Conservation (phyloP, 2,888 invertebrate species). For the Ophion slaviceki region DNA sequence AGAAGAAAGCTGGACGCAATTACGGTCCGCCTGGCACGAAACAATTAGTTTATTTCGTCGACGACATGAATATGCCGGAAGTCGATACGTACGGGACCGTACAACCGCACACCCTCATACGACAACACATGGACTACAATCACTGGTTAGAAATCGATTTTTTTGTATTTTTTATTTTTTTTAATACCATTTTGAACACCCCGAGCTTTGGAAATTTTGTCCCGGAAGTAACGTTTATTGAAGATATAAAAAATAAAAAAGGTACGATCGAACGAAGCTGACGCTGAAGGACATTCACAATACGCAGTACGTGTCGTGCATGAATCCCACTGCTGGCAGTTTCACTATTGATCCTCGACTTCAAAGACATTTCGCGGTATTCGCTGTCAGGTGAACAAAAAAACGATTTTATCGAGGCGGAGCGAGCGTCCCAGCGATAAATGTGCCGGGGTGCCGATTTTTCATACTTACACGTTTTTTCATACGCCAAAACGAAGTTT, state of each 20-base stretch:
- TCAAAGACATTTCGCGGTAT: slow-evolving; percentile 94
- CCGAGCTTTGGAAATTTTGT: neutral
- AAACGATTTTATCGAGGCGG: neutral
- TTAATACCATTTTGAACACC: neutral
- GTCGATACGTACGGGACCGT: slow-evolving; percentile 97
- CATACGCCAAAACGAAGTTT: no score
- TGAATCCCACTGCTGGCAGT: slow-evolving; percentile 98
- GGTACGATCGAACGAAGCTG: slow-evolving; percentile 94
- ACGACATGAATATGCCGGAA: slow-evolving; percentile 99
- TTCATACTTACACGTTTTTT: neutral
- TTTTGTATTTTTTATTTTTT: neutral
- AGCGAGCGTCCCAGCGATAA: neutral
- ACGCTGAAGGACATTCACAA: slow-evolving; percentile 95
- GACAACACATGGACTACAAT: slow-evolving; percentile 96
- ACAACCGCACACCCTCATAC: slow-evolving; percentile 96
- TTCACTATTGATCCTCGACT: slow-evolving; percentile 96
- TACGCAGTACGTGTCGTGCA: slow-evolving; percentile 96
- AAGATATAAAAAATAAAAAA: slow-evolving; percentile 69
- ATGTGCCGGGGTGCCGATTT: neutral
- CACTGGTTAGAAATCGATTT: slow-evolving; percentile 88
- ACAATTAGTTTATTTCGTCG: slow-evolving; percentile 96
- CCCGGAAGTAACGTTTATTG: neutral
- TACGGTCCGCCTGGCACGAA: slow-evolving; percentile 97
- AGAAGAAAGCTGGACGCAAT: slow-evolving; percentile 97
- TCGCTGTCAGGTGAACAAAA: slow-evolving; percentile 89